Percentiles rank a stretch among this genome's conserved stretches.
Conservation (phyloP, 64 coral and sea anemone genomes). For the Platygyra sinensis region DNA sequence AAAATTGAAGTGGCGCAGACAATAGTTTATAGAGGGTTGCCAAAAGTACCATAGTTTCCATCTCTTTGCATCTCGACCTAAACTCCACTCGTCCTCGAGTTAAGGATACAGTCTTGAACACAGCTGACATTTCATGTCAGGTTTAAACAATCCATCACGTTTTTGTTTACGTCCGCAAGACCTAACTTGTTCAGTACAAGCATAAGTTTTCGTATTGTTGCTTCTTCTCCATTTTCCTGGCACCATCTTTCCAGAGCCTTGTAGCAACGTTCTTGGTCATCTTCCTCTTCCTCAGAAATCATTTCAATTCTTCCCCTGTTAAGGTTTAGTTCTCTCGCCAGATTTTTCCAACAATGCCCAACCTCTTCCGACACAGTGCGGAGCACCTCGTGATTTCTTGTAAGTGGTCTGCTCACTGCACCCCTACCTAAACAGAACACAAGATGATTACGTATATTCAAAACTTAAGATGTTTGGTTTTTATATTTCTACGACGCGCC, state of each 20-base stretch:
- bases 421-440: background rate
- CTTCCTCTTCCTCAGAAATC: background rate
- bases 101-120: background rate
- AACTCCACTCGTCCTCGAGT: background rate
- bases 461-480: background rate
- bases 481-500: no score
- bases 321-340: background rate
- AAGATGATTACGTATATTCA: background rate
- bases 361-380: background rate
- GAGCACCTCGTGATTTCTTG: background rate
- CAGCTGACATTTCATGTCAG: background rate
- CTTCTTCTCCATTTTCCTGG: background rate
- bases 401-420: background rate
- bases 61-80: no score
- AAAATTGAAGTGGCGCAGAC: no score
- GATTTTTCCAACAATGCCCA: background rate
- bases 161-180: background rate
- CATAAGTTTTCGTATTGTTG: slow-evolving; percentile 14
- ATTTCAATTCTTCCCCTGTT: background rate
- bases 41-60: no score
- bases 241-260: background rate
- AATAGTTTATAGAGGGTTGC: no score
- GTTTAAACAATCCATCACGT: background rate
- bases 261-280: background rate
- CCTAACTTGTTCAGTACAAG: background rate